Evolutionary conservation across 2,797 vertebrate species (phyloP).

Genomic region (Botia kubotai): DNA sequence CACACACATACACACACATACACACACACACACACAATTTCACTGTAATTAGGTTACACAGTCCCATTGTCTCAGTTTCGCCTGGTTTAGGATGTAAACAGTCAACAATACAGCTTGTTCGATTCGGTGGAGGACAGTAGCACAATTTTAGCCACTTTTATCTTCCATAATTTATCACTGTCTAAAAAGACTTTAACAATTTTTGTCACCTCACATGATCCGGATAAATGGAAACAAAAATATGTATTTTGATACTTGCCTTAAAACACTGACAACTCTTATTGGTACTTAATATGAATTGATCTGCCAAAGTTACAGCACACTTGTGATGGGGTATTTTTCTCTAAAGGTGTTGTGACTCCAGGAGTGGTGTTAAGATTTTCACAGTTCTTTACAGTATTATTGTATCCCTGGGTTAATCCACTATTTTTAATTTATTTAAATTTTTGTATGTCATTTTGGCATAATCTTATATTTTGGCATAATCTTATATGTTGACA

Average conservation of each 20-base stretch:
- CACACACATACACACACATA: neutral
- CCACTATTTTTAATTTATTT: conserved; percentile 52
- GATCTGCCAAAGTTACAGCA: conserved; percentile 71
- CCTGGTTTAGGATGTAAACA: conserved; percentile 68
- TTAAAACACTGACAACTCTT: conserved; percentile 45
- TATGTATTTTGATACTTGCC: conserved; percentile 63
- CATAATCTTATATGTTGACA: conserved; percentile 29
- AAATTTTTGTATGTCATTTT: conserved; percentile 8
- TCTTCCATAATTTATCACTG: conserved; percentile 54
- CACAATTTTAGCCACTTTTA: neutral
- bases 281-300: conserved; percentile 49
- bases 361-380: conserved; percentile 48
- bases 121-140: conserved; percentile 16
- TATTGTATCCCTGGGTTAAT: conserved; percentile 57
- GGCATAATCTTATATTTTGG: neutral
- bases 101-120: conserved; percentile 19
- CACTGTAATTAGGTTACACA: conserved; percentile 9
- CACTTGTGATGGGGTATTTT: conserved; percentile 42
- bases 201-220: conserved; percentile 61
- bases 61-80: conserved; percentile 43
- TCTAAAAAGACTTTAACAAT: conserved; percentile 49
- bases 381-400: conserved; percentile 53
- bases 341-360: conserved; percentile 42
- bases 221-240: conserved; percentile 69
- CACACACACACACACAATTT: neutral